These are phyloP conservation scores for Itoplectis maculator DNA, from an alignment of 2,888 invertebrate genomes.

Conservation along the genomic window DNA sequence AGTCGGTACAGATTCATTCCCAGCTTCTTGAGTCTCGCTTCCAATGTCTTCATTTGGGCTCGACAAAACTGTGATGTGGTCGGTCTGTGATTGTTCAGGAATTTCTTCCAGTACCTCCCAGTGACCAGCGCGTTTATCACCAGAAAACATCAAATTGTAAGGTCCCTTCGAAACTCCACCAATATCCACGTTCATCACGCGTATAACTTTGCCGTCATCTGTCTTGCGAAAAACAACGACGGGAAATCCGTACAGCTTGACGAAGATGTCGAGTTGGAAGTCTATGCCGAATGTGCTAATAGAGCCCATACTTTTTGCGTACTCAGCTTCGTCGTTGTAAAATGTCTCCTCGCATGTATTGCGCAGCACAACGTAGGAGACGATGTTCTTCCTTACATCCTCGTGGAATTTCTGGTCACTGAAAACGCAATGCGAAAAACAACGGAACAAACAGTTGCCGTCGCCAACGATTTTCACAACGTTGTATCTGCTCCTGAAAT, in stretches of 20 bases:
- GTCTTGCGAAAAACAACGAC: not conserved
- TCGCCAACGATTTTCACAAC: constrained; percentile 8
- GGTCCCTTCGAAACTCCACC: not conserved
- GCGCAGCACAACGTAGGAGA: not conserved
- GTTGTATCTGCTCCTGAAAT: not conserved
- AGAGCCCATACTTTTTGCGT: constrained; percentile 26
- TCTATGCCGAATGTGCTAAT: constrained; percentile 39
- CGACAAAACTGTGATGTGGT: not conserved
- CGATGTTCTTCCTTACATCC: constrained; percentile 13
- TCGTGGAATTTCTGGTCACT: constrained; percentile 6
- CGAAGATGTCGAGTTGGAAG: constrained; percentile 35
- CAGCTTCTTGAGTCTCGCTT: no score
- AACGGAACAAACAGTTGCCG: constrained; percentile 40
- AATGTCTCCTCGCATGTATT: constrained; percentile 3
- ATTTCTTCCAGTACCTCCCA: constrained; percentile 21
- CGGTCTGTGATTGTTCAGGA: no score
- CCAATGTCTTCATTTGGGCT: not conserved
- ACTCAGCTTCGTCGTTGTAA: constrained; percentile 12
- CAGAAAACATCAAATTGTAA: constrained; percentile 15
- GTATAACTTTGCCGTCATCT: not conserved
- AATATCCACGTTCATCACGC: not conserved
- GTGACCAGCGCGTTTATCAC: constrained; percentile 6
- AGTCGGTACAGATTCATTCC: no score
- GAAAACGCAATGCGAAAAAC: constrained; percentile 8
- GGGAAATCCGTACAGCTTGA: constrained; percentile 1